These are phyloP conservation scores for Tachuris rubrigastra DNA, from an alignment of 2,113 vertebrate species.

Conservation along the genomic window DNA sequence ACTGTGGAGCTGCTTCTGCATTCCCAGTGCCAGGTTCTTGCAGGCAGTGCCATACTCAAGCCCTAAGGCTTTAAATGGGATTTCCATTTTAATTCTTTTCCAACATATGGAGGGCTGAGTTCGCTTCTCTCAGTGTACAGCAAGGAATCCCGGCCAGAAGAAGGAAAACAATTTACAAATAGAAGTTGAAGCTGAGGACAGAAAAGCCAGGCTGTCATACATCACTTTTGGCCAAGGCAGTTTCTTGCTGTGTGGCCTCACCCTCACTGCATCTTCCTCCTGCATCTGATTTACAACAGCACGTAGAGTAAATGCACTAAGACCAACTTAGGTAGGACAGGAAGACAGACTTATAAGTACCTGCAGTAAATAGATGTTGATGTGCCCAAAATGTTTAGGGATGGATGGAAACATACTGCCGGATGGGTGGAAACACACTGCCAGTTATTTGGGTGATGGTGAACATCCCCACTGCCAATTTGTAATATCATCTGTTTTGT, in stretches of 20 bases:
- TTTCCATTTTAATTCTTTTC: constrained; percentile 10
- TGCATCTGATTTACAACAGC: accelerated
- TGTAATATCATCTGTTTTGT: neutral
- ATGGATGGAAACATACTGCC: accelerated
- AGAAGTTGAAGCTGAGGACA: neutral
- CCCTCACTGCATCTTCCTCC: neutral
- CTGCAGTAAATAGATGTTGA: neutral
- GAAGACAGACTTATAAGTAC: neutral
- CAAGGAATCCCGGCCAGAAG: neutral
- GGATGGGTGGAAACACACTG: accelerated
- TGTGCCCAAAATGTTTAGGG: neutral
- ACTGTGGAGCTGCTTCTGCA: neutral
- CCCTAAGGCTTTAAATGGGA: constrained; percentile 25
- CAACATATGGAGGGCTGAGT: neutral
- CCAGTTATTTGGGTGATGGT: constrained; percentile 34
- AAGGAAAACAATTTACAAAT: neutral
- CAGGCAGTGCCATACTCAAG: neutral
- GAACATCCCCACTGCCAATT: neutral
- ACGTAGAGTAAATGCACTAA: accelerated
- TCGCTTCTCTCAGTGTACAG: accelerated
- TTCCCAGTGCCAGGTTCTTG: neutral
- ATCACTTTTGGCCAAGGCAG: neutral
- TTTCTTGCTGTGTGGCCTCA: neutral
- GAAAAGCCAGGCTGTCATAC: neutral
- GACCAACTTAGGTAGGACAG: neutral